A percentile compares a stretch with the other conserved stretches of the same genome.
phyloP scores from a whole-genome alignment of 2,888 invertebrate genomes.

The Drosophila mulleri region DNA sequence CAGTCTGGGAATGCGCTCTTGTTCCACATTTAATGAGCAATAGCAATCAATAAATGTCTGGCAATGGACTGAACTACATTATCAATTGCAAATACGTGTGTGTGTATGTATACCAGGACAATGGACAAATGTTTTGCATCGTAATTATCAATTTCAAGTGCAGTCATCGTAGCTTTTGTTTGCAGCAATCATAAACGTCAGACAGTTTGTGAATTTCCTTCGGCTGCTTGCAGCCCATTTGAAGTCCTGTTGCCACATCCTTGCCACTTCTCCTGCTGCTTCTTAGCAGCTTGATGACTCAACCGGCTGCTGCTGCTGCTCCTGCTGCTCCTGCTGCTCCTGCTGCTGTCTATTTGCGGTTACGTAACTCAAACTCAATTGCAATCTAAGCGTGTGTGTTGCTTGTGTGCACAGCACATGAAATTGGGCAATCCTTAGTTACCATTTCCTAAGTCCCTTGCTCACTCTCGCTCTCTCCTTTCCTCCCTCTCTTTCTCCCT shows the following conservation, averaged over 20 bases:
- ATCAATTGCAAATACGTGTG: constrained; percentile 25
- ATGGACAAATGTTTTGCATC: constrained; percentile 69
- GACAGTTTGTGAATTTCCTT: constrained; percentile 40
- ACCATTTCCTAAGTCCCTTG: constrained; percentile 6
- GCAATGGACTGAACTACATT: constrained; percentile 5
- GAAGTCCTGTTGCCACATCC: constrained; percentile 3
- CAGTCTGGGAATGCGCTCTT: neutral
- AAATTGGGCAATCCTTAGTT: constrained; percentile 36
- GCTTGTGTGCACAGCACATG: constrained; percentile 28
- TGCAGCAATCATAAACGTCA: constrained; percentile 76
- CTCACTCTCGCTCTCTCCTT: neutral
- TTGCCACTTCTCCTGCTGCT: constrained; percentile 3
- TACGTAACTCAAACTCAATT: constrained; percentile 74
- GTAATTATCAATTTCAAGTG: constrained; percentile 78
- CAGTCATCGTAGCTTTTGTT: constrained; percentile 75
- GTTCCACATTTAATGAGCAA: constrained; percentile 29
- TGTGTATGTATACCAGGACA: constrained; percentile 28
- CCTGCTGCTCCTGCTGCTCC: constrained; percentile 20
- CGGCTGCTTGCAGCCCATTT: constrained; percentile 9
- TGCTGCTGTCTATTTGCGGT: constrained; percentile 73
- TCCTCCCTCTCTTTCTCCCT: neutral
- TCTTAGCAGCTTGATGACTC: constrained; percentile 68
- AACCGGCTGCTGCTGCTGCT: constrained; percentile 51
- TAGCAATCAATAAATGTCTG: constrained; percentile 28
- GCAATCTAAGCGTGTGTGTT: constrained; percentile 41